A percentile compares a stretch with the other conserved stretches of the same genome.
phyloP scores from a whole-genome alignment of 2,113 vertebrate species.

The Amia ocellicauda region DNA sequence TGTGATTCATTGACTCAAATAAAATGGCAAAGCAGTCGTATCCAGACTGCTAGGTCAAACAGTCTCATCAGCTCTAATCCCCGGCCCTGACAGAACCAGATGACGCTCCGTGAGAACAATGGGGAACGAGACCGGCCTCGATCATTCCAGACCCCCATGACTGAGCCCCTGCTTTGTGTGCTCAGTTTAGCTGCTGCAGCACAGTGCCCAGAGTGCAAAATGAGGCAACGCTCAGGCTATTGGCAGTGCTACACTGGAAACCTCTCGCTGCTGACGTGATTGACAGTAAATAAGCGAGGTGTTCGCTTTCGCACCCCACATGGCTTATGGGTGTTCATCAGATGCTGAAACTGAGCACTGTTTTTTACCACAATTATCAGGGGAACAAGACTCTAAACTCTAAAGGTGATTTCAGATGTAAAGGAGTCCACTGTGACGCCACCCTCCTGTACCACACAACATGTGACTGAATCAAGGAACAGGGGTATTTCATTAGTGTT shows the following conservation, averaged over 20 bases:
- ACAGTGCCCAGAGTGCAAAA: background rate
- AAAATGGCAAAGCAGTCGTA: too few species aligned
- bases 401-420: background rate
- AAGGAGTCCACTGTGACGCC: background rate
- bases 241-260: background rate
- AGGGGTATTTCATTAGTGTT: too few species aligned
- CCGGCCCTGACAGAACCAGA: background rate
- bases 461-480: too few species aligned
- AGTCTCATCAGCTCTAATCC: background rate
- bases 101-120: background rate
- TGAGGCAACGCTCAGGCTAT: background rate
- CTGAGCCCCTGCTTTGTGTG: background rate
- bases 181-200: background rate
- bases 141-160: background rate
- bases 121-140: background rate
- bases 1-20: too few species aligned
- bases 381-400: background rate
- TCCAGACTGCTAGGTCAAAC: too few species aligned
- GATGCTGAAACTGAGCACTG: conserved; percentile 16
- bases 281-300: conserved; percentile 11
- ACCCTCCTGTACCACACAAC: too few species aligned
- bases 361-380: conserved; percentile 13
- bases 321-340: background rate
- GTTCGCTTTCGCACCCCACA: conserved; percentile 13
- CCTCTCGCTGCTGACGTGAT: conserved; percentile 12